These are phyloP conservation scores for Anorthoa munda DNA, from an alignment of 2,888 invertebrate species.

Conservation along the genomic window DNA sequence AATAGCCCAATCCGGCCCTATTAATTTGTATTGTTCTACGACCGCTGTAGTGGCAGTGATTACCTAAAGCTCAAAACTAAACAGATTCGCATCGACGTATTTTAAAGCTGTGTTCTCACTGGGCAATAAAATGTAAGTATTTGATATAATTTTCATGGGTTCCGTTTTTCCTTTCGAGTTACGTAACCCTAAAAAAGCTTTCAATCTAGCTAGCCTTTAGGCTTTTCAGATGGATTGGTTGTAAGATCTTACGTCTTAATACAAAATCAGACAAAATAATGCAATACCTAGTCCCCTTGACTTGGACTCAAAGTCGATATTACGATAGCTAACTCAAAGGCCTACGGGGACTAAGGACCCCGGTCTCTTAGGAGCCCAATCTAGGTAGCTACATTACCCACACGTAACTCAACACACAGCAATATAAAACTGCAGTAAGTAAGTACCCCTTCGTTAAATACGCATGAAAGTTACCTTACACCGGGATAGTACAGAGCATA, in stretches of 20 bases:
- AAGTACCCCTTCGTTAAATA: slow-evolving; percentile 2
- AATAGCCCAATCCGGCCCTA: neutral
- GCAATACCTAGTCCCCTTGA: neutral
- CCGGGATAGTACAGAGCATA: neutral
- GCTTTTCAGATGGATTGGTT: neutral
- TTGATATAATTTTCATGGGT: no score
- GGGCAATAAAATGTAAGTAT: no score
- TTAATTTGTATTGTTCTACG: neutral
- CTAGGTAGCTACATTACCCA: neutral
- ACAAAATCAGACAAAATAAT: no score
- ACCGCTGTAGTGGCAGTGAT: slow-evolving; percentile 18
- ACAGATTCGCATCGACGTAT: slow-evolving; percentile 41
- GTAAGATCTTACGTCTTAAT: neutral
- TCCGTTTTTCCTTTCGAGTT: no score
- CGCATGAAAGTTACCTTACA: slow-evolving; percentile 14
- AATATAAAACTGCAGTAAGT: slow-evolving; percentile 3
- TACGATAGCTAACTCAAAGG: neutral
- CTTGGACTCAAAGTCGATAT: neutral
- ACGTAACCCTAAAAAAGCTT: no score
- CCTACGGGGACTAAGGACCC: neutral
- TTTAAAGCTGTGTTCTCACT: slow-evolving; percentile 5
- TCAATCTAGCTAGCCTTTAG: no score
- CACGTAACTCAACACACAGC: no score
- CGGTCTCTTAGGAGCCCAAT: neutral
- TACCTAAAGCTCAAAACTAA: slow-evolving; percentile 41